Evolutionary conservation across 2,797 vertebrate species (phyloP), one percentile per base, ranked within the genome.

Genomic region (Hafferia zeledoni): DNA sequence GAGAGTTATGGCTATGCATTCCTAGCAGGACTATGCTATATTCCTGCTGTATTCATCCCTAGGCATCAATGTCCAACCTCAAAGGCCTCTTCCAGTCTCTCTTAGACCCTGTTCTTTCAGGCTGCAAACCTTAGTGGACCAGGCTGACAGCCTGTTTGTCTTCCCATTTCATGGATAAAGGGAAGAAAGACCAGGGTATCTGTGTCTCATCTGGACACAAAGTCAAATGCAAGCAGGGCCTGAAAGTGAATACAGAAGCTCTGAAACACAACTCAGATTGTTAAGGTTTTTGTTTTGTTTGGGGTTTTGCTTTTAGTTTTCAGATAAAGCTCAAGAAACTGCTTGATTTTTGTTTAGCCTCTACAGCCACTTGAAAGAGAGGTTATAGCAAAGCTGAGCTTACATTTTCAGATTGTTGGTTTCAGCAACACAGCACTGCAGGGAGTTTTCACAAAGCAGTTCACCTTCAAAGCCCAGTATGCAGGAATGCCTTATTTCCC

Each of bases 391-490:
- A 90, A 95, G 53, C 35, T 70, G 13, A 77, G 81, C 25, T 90
- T 64, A 57, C 50, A n/a, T 77, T 94, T 94, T 92, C 7, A 5
- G 79, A 67, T 68, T 92, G 70, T 82, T 87, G 39, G 44, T 60
- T 91, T 92, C 90, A 91, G 90, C 64, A 80, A 10, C 57, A 57
- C 33, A 89, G 37, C 88, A 83, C 90, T 68, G 81, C 83, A 83
- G 94, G 87, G 90, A 83, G 87, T 56, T 91, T 75, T 91, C 87
- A 94, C 56, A 92, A 74, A 95, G 75, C 78, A 91, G 46, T 53
- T 95, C 68, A 61, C 86, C 78, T 89, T 84, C 84, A 92, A 94
- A 96, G 72, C 84, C 44, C 52, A 44, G 61, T 25, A 65, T 85
- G 63, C 53, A 81, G 46, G 39, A 89, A 71, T 60, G 60, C 37